Evolutionary conservation across 1,140 invertebrate species (phyloP).

Genomic region (Lordiphosa collinella): DNA sequence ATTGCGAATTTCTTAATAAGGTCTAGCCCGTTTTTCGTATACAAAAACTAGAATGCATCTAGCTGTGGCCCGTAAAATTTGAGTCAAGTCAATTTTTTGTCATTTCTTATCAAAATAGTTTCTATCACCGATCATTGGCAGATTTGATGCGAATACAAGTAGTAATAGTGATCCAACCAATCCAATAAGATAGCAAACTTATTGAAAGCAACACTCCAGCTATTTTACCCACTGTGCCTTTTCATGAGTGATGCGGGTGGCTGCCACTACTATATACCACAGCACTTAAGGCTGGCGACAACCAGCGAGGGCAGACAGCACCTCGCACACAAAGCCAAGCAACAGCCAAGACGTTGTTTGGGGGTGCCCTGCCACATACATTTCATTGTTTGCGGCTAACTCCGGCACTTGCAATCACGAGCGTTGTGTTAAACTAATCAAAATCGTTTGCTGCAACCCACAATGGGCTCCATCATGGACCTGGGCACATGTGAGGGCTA

Average conservation of each 20-base stretch:
- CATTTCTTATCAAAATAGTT: too few species aligned
- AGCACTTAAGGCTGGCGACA: slow-evolving; percentile 23
- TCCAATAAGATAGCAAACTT: too few species aligned
- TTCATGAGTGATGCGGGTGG: slow-evolving; percentile 60
- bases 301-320: slow-evolving; percentile 11
- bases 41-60: too few species aligned
- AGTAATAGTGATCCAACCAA: too few species aligned
- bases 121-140: too few species aligned
- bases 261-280: slow-evolving; percentile 5
- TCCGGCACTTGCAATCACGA: slow-evolving; percentile 51
- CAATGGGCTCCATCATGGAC: not conserved
- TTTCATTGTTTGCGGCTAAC: slow-evolving; percentile 53
- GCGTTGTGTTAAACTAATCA: slow-evolving; percentile 60
- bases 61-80: too few species aligned
- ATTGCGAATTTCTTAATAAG: too few species aligned
- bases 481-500: slow-evolving; percentile 3
- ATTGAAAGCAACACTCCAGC: not conserved
- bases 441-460: slow-evolving; percentile 61
- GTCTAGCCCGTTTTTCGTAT: too few species aligned
- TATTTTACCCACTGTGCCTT: slow-evolving; percentile 45
- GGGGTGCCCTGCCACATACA: slow-evolving; percentile 19
- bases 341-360: slow-evolving; percentile 28
- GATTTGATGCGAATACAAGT: too few species aligned
- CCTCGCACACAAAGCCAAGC: slow-evolving; percentile 22
- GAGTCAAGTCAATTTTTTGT: too few species aligned